Evolutionary conservation across 2,888 invertebrate species (phyloP), one percentile per base, ranked within the genome.

Genomic region (Hoplodrina blanda): DNA sequence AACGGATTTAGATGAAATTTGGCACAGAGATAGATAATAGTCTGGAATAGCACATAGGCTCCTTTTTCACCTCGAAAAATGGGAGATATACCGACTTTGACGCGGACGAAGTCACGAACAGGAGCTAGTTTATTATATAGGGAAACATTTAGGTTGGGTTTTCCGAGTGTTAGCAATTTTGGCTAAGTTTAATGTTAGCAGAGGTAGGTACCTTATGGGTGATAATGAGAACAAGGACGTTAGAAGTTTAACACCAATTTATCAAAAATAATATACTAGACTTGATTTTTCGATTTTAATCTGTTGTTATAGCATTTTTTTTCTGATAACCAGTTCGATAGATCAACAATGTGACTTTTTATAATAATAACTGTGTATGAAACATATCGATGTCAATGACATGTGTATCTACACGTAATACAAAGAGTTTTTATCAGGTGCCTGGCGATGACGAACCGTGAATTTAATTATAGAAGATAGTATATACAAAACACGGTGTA

Each of bases 341-440:
- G 67, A 78, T 81, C 50, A 80, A 59, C 54, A 54, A 46, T 57
- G 50, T 59, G 54, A 64, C 50, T 73, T 73, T 83, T 79, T 76
- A 67, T 73, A 57, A 30, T 62, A 70, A 72, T 73, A 73, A 76
- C 60, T 74, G 63, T 73, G 55, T 72, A 66, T 69, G 63, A 64
- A 74, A 65, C 50, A 44, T 63, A 80, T 76, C 69, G 69, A 78
- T 80, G 85, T 84, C 85, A 81, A 78, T 80, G 84, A 84, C 85
- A 76, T 64, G 73, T 54, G 62, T 57, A 17, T 57, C 67, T 41
- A 73, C 63, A 57, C 59, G 60, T 62, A 69, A 55, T 77, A 73
- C 69, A 75, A 80, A 73, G 62, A 67, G 41, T 77, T 80, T 85
- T 81, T 81, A 78, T 76, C 61, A 61, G 19, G 53, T 62, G 56